Evolutionary conservation across 1,140 invertebrate species (phyloP).

Genomic region (Zaprionus lachaisei): DNA sequence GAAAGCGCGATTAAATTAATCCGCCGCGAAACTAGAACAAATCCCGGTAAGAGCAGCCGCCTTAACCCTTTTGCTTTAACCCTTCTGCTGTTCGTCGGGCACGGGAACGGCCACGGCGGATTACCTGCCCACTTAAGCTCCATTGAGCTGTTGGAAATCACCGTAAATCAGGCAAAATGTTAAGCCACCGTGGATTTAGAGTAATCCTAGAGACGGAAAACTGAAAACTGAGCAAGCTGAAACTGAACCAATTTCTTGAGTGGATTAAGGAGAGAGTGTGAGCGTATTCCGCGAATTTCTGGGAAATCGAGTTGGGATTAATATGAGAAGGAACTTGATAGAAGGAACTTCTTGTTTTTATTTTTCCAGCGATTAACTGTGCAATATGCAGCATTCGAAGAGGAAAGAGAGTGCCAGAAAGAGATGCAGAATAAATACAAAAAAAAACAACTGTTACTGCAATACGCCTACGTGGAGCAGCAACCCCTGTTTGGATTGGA

Average conservation of each 20-base stretch:
- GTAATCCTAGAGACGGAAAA: conserved; percentile 55
- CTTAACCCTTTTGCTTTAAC: conserved; percentile 75
- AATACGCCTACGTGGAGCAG: conserved; percentile 41
- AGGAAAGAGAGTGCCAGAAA: neutral
- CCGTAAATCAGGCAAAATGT: conserved; percentile 53
- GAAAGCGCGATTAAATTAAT: conserved; percentile 67
- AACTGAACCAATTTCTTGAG: conserved; percentile 42
- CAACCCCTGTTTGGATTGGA: conserved; percentile 81
- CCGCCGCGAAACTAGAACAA: conserved; percentile 63
- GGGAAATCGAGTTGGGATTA: neutral
- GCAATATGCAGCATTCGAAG: conserved; percentile 17
- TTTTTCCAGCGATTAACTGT: conserved; percentile 25
- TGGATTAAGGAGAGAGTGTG: conserved; percentile 33
- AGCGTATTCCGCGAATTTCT: conserved; percentile 31
- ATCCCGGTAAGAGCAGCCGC: conserved; percentile 35
- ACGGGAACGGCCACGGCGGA: conserved; percentile 34
- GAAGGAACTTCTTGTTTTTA: conserved; percentile 21
- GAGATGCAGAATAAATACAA: neutral
- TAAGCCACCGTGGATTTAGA: conserved; percentile 53
- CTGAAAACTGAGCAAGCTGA: conserved; percentile 25
- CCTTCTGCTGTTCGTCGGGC: conserved; percentile 37
- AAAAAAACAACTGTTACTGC: conserved; percentile 16
- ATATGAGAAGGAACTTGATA: conserved; percentile 10
- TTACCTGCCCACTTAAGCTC: conserved; percentile 74
- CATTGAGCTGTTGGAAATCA: conserved; percentile 77